These are phyloP conservation scores for Manis crassicaudata DNA, from an alignment of 2,797 vertebrate genomes.

Conservation along the genomic window DNA sequence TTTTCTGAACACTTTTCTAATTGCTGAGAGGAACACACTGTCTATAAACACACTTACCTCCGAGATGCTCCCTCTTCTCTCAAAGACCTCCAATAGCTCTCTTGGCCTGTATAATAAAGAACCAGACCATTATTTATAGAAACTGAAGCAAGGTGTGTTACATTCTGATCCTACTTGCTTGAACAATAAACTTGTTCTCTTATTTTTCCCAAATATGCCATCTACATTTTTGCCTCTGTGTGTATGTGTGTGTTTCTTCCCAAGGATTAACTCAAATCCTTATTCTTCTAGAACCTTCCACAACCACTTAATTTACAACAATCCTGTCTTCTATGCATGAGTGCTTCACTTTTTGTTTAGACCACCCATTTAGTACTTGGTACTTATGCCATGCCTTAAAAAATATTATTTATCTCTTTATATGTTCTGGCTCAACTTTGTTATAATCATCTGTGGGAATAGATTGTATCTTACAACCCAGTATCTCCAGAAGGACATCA, in stretches of 20 bases:
- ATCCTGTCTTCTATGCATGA: background rate
- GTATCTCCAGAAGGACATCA: conserved; percentile 44
- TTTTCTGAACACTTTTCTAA: conserved; percentile 8
- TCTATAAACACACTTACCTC: background rate
- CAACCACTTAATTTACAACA: background rate
- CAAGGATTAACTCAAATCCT: background rate
- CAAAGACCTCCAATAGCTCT: conserved; percentile 5
- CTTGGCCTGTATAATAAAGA: background rate
- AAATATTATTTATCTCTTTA: conserved; percentile 63
- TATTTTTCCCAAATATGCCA: background rate
- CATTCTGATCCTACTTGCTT: background rate
- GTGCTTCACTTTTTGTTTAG: background rate
- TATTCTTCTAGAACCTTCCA: conserved; percentile 4
- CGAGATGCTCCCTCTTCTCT: background rate
- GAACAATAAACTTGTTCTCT: background rate
- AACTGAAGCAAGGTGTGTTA: background rate
- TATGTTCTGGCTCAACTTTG: conserved; percentile 63
- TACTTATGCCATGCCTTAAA: background rate
- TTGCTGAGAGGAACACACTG: background rate
- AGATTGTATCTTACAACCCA: conserved; percentile 68
- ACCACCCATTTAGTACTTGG: conserved; percentile 5
- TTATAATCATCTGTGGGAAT: conserved; percentile 74
- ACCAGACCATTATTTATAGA: background rate
- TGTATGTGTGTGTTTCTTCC: background rate
- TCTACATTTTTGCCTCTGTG: background rate